Evolutionary conservation across 1,140 invertebrate genomes (phyloP), one percentile per base, ranked within the genome.

Genomic region (Pentalonia nigronervosa): DNA sequence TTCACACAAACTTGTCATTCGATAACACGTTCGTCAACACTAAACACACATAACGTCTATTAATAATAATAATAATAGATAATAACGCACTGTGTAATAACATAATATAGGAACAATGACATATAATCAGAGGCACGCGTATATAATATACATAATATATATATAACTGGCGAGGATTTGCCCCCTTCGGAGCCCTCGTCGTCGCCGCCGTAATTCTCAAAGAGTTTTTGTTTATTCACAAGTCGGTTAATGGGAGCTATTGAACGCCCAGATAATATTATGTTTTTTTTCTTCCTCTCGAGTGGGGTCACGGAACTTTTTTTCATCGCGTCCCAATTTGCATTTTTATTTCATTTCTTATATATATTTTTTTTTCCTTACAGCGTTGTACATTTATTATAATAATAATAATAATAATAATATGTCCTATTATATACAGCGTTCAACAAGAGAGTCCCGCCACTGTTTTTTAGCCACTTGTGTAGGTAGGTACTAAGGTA

Each of bases 141-240:
- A 67, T 67, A 67, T 30, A n/a, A 53, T n/a, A 76, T n/a, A 76
- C 60, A 76, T 76, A 23, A 67, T 67, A 67, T 60, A 56, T 67
- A 53, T 67, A 67, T 76, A 88, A 47, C 17, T 84, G 4, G 7
- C 8, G 36, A 87, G n/a, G 17, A 50, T 88, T 50, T 50, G 48
- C n/a, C 48, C 48, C 87, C 17, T 50, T 36, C 14, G 48, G 20
- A 89, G 87, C 34, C n/a, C n/a, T 87, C n/a, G 47, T 30, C 86
- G 25, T 47, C 30, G 30, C n/a, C n/a, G 45, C 84, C 47, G 87
- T 89, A 89, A 89, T 89, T 89, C 47, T 89, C 87, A 89, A 89
- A 89, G n/a, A 48, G 87, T 89, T 89, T 89, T 89, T 53, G 87
- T 89, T 89, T 89, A 53, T 89, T 89, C 48, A 53, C 87, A 53